phyloP scores from a whole-genome alignment of 2,888 invertebrate genomes.

The Papilio protenor region DNA sequence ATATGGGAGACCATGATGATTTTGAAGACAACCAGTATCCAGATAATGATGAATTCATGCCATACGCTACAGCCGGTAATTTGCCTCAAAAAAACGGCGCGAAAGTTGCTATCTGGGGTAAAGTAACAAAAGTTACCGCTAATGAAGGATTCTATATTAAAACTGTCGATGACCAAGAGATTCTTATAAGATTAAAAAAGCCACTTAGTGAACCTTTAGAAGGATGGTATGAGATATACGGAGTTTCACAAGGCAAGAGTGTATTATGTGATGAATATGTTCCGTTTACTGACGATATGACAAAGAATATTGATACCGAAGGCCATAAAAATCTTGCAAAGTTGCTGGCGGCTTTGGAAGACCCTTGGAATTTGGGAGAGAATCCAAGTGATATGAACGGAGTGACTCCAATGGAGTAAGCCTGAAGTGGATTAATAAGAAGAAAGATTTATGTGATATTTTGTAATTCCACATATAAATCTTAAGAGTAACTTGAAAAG shows the following conservation, averaged over 20 bases:
- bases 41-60: slow-evolving; percentile 78
- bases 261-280: slow-evolving; percentile 78
- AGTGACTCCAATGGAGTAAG: slow-evolving; percentile 69
- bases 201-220: slow-evolving; percentile 74
- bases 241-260: slow-evolving; percentile 76
- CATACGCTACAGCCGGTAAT: slow-evolving; percentile 78
- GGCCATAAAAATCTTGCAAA: slow-evolving; percentile 75
- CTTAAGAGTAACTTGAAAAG: background rate
- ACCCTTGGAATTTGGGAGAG: slow-evolving; percentile 80
- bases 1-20: slow-evolving; percentile 77
- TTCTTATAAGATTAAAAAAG: slow-evolving; percentile 69
- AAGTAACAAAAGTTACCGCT: slow-evolving; percentile 75
- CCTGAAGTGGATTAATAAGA: slow-evolving; percentile 34
- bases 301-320: slow-evolving; percentile 73
- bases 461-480: background rate
- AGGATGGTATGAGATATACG: slow-evolving; percentile 80
- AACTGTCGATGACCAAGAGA: slow-evolving; percentile 78
- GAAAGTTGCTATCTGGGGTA: slow-evolving; percentile 78
- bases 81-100: slow-evolving; percentile 76
- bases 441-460: background rate
- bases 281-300: slow-evolving; percentile 69
- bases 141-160: slow-evolving; percentile 77
- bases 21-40: slow-evolving; percentile 79
- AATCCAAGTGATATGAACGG: slow-evolving; percentile 60
- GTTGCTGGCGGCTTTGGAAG: slow-evolving; percentile 73